phyloP scores from a whole-genome alignment of 1,140 invertebrate genomes.

The Cydia splendana region DNA sequence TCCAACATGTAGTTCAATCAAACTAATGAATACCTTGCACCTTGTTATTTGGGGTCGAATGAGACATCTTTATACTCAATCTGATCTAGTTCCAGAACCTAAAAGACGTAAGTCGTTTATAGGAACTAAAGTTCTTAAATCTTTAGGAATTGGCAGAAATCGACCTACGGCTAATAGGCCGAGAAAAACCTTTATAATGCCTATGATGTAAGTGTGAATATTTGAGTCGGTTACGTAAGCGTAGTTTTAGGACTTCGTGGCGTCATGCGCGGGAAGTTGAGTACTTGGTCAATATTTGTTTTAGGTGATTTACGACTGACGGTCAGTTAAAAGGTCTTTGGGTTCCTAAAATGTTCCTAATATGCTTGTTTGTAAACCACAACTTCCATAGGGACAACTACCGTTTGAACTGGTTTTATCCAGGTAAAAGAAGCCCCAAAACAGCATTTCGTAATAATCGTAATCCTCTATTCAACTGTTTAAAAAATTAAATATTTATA shows the following conservation, averaged over 20 bases:
- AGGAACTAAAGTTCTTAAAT: background rate
- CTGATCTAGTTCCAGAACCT: background rate
- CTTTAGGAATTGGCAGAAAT: background rate
- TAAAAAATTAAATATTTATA: no score
- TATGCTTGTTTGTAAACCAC: no score
- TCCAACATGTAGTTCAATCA: conserved; percentile 19
- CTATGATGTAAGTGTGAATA: conserved; percentile 32
- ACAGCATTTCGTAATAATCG: no score
- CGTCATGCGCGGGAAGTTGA: conserved; percentile 27
- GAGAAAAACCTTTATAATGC: conserved; percentile 2
- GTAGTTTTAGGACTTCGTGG: conserved; percentile 20
- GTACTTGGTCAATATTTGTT: conserved; percentile 16
- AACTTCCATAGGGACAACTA: no score
- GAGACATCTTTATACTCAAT: conserved; percentile 14
- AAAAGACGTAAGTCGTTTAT: background rate
- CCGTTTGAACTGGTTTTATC: no score
- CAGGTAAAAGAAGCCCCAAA: no score
- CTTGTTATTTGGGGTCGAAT: conserved; percentile 29
- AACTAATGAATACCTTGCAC: conserved; percentile 32
- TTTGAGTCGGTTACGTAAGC: conserved; percentile 26
- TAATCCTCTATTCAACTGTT: no score
- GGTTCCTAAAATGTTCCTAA: no score
- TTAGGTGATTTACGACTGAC: conserved; percentile 11
- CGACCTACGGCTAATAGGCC: conserved; percentile 11
- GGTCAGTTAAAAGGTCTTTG: no score